Percentiles rank a stretch among this genome's conserved stretches.
These are phyloP conservation scores for Subacronicta megacephala DNA, from an alignment of 2,888 invertebrate genomes.

Conservation along the genomic window DNA sequence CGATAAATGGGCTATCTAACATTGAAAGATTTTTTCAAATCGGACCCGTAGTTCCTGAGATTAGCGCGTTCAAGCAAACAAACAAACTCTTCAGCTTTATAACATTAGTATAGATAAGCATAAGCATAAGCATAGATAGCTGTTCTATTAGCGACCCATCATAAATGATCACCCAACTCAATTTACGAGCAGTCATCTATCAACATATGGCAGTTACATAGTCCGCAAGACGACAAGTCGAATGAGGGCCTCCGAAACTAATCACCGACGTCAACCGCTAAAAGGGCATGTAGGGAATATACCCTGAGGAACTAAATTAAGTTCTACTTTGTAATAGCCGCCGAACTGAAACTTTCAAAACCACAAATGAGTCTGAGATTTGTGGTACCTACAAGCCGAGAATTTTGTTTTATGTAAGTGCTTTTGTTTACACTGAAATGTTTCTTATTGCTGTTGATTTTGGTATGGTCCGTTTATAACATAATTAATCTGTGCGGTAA, in stretches of 20 bases:
- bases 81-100: too few relatives aligned
- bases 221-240: conserved; percentile 43
- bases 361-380: conserved; percentile 24
- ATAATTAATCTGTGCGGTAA: neutral
- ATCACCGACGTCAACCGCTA: conserved; percentile 64
- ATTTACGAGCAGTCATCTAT: conserved; percentile 61
- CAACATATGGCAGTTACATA: conserved; percentile 64
- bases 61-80: too few relatives aligned
- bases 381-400: conserved; percentile 8
- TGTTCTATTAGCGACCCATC: conserved; percentile 24
- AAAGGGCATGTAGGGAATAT: conserved; percentile 61
- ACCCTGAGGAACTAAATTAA: conserved; percentile 60
- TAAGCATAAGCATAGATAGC: too few relatives aligned
- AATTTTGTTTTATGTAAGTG: conserved; percentile 20
- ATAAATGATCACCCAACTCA: conserved; percentile 17
- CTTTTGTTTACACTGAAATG: conserved; percentile 9
- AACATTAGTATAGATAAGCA: too few relatives aligned
- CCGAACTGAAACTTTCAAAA: conserved; percentile 28
- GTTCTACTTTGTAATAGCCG: conserved; percentile 51
- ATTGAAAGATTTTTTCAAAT: too few relatives aligned
- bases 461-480: neutral
- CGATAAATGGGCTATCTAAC: too few relatives aligned
- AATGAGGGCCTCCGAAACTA: conserved; percentile 61
- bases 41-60: too few relatives aligned
- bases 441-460: neutral